Conservation (phyloP, 2,888 invertebrate species). For the Prosopocoilus inquinatus region DNA sequence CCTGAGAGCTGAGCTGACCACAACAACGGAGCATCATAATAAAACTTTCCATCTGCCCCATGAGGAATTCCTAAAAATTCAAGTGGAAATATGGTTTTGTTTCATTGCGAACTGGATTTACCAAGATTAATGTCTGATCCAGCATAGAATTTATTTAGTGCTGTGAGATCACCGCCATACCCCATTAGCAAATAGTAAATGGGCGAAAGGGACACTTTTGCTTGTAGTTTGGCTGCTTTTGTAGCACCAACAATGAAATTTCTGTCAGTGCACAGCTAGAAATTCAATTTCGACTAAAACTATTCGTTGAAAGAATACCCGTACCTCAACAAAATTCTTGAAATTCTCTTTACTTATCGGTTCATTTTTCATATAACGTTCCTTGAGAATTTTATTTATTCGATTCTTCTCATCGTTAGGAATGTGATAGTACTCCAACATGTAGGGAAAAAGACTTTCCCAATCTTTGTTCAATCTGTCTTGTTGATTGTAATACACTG, state of each 20-base stretch:
- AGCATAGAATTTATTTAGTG: not conserved
- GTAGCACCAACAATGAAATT: conserved; percentile 48
- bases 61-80: conserved; percentile 8
- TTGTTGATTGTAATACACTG: conserved; percentile 36
- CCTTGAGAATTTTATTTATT: conserved; percentile 47
- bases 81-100: not conserved
- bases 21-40: conserved; percentile 2
- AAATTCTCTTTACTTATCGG: conserved; percentile 30
- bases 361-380: conserved; percentile 36
- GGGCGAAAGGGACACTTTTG: conserved; percentile 49
- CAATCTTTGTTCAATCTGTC: conserved; percentile 44
- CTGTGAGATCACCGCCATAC: conserved; percentile 1
- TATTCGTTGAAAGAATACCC: conserved; percentile 47
- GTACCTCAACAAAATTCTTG: conserved; percentile 37
- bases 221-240: conserved; percentile 34
- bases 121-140: not conserved
- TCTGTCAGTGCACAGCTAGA: conserved; percentile 40
- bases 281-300: conserved; percentile 53
- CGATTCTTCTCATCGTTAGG: conserved; percentile 28
- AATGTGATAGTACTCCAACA: conserved; percentile 38
- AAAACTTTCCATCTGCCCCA: conserved; percentile 9
- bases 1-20: not conserved
- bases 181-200: conserved; percentile 53
- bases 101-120: no score
- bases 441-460: conserved; percentile 34